Conservation (phyloP, 2,113 vertebrate genomes). For the Columbina picui region DNA sequence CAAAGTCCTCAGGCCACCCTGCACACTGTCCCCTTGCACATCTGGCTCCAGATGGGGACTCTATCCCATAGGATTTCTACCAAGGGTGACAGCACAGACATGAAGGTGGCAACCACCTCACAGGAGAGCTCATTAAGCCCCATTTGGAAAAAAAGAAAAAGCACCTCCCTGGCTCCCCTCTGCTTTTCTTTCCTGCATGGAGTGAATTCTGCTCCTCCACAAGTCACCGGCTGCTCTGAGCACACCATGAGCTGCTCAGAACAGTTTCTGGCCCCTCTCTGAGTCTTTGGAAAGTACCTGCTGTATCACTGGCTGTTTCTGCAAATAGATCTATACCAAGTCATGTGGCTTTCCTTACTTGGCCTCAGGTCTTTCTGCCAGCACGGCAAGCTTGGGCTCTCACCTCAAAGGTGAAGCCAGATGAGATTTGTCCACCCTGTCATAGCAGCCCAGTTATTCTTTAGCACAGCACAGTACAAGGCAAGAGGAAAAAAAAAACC, state of each 20-base stretch:
- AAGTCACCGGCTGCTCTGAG: not conserved
- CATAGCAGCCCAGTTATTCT: not conserved
- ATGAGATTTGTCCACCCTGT: not conserved
- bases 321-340: not conserved
- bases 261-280: not conserved
- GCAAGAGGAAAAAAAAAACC: not conserved
- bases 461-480: not conserved
- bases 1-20: not conserved
- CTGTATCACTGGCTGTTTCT: not conserved
- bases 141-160: not conserved
- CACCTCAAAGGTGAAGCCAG: not conserved
- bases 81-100: not conserved
- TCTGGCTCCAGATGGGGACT: not conserved
- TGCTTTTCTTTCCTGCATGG: not conserved
- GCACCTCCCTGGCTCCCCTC: not conserved
- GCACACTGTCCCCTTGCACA: not conserved
- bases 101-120: not conserved
- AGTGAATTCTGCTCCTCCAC: not conserved
- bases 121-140: not conserved
- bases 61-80: not conserved
- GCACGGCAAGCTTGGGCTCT: not conserved
- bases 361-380: not conserved
- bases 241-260: not conserved
- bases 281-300: conserved; percentile 46
- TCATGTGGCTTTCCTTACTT: not conserved